Base-by-base conservation (phyloP, 2,113 vertebrate genomes). In the Hippocampus guttulatus region DNA sequence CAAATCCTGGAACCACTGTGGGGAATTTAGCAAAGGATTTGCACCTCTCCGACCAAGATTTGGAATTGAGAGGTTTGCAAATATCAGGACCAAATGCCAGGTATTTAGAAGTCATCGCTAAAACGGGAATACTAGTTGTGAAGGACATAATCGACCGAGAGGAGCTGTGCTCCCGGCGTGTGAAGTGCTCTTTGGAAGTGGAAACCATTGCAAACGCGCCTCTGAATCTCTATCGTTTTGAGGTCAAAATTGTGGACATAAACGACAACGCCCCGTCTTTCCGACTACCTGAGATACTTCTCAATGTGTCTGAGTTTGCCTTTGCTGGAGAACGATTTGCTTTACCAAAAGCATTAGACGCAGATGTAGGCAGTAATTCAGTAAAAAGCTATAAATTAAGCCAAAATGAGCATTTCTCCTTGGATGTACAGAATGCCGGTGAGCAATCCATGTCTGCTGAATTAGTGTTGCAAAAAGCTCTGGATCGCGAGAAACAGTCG, bases 261-360 rank as follows among this genome's bases (percentile, higher is more conserved):
- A 96, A 95, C 40, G 94, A 96, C 65, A 93, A 95, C 67, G n/a
- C 90, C 1, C 94, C 94, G 0, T 71, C 2, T 20, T 95, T 95
- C 80, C 70, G 84, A 38, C 89, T 87, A 41, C 86, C 74, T 14
- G 67, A 77, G 27, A 82, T 90, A 45, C 68, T 58, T 5, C 27
- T 95, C 7, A 91, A 92, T 0, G 85, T 94, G 1, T 79, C 54
- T 0, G 93, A 95, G 51, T 90, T 0, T 1, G 88, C 92, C 1
- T 84, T 84, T 43, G 68, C 79, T 0, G 88, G 91, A 1, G 88
- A 87, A 21, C 85, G 84, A 74, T 91, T 91, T 63, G 20, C 87
- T 2, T 64, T 93, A 0, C 33, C 88, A 2, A 85, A 84, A 0
- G 90, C 91, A 0, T 71, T 77, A n/a, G 87, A 93, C 67, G 79